Percentiles rank a stretch among this genome's conserved stretches.
Conservation (phyloP, 2,797 vertebrate species). For the Lithobates pipiens region DNA sequence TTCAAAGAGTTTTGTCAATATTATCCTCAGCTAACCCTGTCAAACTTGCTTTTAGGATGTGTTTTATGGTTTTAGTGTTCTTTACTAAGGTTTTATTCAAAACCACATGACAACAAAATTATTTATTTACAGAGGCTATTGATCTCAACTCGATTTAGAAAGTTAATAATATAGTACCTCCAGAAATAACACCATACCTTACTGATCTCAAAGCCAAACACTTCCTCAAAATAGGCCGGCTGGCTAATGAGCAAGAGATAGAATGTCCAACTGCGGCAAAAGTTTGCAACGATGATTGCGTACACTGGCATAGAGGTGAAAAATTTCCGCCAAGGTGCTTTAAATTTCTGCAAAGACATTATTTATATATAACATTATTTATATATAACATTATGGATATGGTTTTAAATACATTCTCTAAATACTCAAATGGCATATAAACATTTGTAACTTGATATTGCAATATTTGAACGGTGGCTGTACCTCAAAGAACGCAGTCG, state of each 20-base stretch:
- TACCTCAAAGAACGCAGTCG: no score
- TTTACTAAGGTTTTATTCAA: constrained; percentile 23
- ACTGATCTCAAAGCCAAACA: constrained; percentile 93
- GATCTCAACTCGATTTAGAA: constrained; percentile 15
- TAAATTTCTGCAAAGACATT: constrained; percentile 83
- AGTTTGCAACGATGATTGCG: constrained; percentile 93
- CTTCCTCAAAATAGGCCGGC: constrained; percentile 93
- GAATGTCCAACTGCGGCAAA: constrained; percentile 95
- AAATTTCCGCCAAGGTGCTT: constrained; percentile 88
- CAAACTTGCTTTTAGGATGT: constrained; percentile 15
- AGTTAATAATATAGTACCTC: neutral
- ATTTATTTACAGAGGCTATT: constrained; percentile 34
- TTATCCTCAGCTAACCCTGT: constrained; percentile 9
- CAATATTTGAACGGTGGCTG: no score
- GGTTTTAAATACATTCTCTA: neutral
- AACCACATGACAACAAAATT: constrained; percentile 30
- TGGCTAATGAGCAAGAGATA: constrained; percentile 94
- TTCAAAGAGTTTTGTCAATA: constrained; percentile 2
- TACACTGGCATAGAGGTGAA: constrained; percentile 95
- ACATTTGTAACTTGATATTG: no score
- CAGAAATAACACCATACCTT: constrained; percentile 77
- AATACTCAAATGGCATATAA: no score
- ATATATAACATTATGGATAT: neutral
- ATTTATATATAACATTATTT: neutral
- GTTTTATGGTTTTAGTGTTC: constrained; percentile 20